Conservation (phyloP, 2,797 vertebrate genomes). For the Todus mexicanus region DNA sequence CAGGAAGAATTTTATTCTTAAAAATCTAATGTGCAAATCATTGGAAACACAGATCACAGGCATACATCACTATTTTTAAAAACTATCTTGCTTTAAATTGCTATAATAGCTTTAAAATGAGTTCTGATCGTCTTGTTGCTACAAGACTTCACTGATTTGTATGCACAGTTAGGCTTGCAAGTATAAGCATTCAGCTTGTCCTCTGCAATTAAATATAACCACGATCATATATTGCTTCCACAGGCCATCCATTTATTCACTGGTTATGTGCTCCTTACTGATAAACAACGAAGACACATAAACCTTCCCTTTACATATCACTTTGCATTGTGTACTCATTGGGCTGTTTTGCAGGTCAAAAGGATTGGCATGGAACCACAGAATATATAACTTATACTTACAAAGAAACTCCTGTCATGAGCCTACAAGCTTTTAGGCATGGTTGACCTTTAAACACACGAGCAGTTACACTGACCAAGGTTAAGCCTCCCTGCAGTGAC, state of each 20-base stretch:
- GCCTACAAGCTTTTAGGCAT: neutral
- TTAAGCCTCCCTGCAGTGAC: fast-evolving
- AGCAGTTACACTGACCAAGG: neutral
- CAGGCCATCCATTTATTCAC: neutral
- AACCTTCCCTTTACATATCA: neutral
- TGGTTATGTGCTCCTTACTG: neutral
- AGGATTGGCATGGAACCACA: neutral
- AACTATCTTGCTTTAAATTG: conserved; percentile 15
- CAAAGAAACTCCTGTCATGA: neutral
- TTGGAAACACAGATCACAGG: neutral
- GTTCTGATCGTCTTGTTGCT: neutral
- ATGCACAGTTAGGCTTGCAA: neutral
- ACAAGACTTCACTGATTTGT: neutral
- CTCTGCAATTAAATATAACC: neutral
- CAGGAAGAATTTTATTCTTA: neutral
- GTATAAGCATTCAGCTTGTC: neutral
- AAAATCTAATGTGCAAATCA: neutral
- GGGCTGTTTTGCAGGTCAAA: neutral
- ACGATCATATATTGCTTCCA: neutral
- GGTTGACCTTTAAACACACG: neutral
- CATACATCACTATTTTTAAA: neutral
- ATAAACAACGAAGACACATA: neutral
- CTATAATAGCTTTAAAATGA: neutral
- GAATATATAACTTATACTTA: neutral
- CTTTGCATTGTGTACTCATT: neutral